A percentile compares a stretch with the other conserved stretches of the same genome.
Evolutionary conservation across 1,140 invertebrate species (phyloP).

Genomic region (Pseudomyrmex pallidus): DNA sequence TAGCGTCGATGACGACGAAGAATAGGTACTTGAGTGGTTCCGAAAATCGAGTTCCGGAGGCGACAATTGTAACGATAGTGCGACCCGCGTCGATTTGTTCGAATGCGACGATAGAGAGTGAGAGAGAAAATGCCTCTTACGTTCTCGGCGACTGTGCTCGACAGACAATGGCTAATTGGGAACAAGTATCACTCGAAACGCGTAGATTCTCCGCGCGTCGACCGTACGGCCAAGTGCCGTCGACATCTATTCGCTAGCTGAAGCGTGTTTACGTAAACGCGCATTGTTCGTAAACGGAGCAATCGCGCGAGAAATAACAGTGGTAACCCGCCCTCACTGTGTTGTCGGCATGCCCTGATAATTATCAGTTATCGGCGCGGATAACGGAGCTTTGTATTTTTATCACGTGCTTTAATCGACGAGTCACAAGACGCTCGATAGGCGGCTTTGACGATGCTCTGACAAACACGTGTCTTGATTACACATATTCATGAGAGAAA

Average conservation of each 20-base stretch:
- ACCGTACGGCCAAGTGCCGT: neutral
- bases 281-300: slow-evolving; percentile 39
- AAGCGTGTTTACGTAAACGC: slow-evolving; percentile 23
- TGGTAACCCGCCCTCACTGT: neutral
- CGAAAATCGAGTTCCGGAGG: slow-evolving; percentile 3
- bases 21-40: neutral
- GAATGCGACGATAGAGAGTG: neutral
- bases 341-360: neutral
- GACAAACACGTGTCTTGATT: neutral
- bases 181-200: slow-evolving; percentile 45
- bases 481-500: neutral
- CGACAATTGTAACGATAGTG: slow-evolving; percentile 31
- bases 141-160: slow-evolving; percentile 1
- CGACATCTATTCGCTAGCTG: neutral
- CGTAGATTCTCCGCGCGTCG: neutral
- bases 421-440: neutral
- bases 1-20: neutral
- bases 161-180: slow-evolving; percentile 46
- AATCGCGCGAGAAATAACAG: slow-evolving; percentile 29
- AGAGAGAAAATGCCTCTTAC: slow-evolving; percentile 36
- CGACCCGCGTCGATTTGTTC: slow-evolving; percentile 10
- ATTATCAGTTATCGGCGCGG: slow-evolving; percentile 6
- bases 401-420: neutral
- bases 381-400: slow-evolving; percentile 9
- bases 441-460: neutral